phyloP scores from a whole-genome alignment of 2,113 vertebrate genomes.

The Chlorodrepanis virens region DNA sequence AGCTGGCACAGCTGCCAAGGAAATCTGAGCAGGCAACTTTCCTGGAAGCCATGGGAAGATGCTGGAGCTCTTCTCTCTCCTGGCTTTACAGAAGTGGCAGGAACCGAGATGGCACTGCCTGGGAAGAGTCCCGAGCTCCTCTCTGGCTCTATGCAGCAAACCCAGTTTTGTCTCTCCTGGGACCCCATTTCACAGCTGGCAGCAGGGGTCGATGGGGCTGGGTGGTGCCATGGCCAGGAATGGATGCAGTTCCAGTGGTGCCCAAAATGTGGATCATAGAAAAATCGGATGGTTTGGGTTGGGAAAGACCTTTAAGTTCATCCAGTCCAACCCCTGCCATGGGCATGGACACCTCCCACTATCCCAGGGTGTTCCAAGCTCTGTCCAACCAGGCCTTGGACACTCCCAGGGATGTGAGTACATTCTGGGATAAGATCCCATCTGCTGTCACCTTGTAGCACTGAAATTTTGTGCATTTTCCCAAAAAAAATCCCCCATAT shows the following conservation, averaged over 20 bases:
- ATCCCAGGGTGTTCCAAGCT: not conserved
- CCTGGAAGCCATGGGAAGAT: rapidly evolving
- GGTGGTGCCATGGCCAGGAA: not conserved
- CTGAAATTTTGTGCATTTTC: not conserved
- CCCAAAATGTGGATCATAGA: rapidly evolving
- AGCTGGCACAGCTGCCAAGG: not conserved
- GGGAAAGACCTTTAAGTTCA: not conserved
- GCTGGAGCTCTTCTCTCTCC: not conserved
- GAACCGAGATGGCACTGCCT: rapidly evolving
- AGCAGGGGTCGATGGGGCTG: not conserved
- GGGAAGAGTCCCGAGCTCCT: not conserved
- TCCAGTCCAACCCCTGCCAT: too few relatives aligned
- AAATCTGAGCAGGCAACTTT: not conserved
- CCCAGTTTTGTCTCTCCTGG: rapidly evolving
- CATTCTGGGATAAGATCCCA: not conserved
- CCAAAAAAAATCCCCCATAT: rapidly evolving
- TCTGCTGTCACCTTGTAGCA: rapidly evolving
- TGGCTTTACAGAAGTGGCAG: rapidly evolving
- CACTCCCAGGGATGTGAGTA: not conserved
- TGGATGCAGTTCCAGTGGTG: not conserved
- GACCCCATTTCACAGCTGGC: rapidly evolving
- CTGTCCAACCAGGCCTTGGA: rapidly evolving
- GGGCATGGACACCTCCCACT: not conserved
- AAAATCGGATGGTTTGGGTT: not conserved
- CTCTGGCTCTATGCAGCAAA: not conserved